These are phyloP conservation scores for Penaeus chinensis DNA, from an alignment of 1,140 invertebrate genomes.

Conservation along the genomic window DNA sequence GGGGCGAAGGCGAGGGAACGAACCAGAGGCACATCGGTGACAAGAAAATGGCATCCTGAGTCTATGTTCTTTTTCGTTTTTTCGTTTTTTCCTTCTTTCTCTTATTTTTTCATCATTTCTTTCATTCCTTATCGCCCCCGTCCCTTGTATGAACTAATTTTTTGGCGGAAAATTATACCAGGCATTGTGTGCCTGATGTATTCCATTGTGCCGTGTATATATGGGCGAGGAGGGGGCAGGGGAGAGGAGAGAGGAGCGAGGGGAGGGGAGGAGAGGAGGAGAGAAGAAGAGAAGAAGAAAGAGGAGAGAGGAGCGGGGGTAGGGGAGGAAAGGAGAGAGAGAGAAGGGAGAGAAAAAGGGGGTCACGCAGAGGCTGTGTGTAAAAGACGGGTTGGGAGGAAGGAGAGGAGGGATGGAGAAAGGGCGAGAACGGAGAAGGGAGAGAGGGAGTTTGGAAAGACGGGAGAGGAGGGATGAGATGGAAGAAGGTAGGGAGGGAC, in stretches of 20 bases:
- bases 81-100: too few species aligned
- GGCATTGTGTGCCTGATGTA: too few species aligned
- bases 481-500: background rate
- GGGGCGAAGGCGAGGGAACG: too few species aligned
- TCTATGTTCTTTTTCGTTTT: too few species aligned
- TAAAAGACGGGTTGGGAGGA: slow-evolving; percentile 14
- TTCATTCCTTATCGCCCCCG: too few species aligned
- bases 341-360: background rate
- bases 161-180: too few species aligned
- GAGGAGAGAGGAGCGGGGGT: background rate
- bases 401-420: background rate
- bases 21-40: too few species aligned
- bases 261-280: background rate
- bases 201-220: too few species aligned
- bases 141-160: too few species aligned
- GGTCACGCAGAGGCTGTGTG: background rate
- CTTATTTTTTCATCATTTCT: too few species aligned
- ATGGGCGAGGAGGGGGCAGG: background rate
- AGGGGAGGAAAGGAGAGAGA: background rate
- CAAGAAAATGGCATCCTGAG: too few species aligned
- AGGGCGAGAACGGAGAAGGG: slow-evolving; percentile 7
- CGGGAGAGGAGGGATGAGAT: slow-evolving; percentile 5
- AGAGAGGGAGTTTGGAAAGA: slow-evolving; percentile 14
- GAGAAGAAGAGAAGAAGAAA: background rate
- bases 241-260: background rate